phyloP scores from a whole-genome alignment of 2,113 vertebrate genomes.

The Macquaria australasica region DNA sequence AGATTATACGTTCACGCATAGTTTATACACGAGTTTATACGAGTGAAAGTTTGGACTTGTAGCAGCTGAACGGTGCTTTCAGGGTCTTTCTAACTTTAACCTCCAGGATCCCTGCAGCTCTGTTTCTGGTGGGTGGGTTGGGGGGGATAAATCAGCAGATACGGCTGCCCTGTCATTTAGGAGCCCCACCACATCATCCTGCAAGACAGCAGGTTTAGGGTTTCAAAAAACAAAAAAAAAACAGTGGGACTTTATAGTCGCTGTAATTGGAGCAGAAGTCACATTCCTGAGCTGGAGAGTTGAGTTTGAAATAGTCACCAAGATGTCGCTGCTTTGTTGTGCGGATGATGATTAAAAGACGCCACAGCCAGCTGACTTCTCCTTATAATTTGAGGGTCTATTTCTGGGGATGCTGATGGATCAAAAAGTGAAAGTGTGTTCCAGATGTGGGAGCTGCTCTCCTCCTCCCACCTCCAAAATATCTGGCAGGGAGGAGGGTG shows the following conservation, averaged over 20 bases:
- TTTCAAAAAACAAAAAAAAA: slow-evolving; percentile 22
- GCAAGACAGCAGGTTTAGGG: slow-evolving; percentile 10
- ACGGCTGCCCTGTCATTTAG: slow-evolving; percentile 57
- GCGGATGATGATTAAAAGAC: slow-evolving; percentile 63
- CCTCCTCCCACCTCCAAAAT: slow-evolving; percentile 35
- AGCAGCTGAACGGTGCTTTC: neutral
- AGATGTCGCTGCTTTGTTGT: slow-evolving; percentile 36
- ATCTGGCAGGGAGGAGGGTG: slow-evolving; percentile 30
- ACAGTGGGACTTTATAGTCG: slow-evolving; percentile 24
- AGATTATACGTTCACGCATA: slow-evolving; percentile 38
- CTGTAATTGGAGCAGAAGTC: slow-evolving; percentile 43
- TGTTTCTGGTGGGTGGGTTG: neutral
- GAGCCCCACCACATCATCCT: slow-evolving; percentile 24
- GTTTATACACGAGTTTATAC: slow-evolving; percentile 13
- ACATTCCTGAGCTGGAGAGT: slow-evolving; percentile 48
- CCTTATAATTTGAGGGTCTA: slow-evolving; percentile 73
- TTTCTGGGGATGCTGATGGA: slow-evolving; percentile 58
- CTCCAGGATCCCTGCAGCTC: slow-evolving; percentile 12
- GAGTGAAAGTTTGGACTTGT: slow-evolving; percentile 22
- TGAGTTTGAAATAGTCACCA: slow-evolving; percentile 29
- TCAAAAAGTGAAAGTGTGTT: slow-evolving; percentile 51
- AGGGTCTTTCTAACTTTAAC: neutral
- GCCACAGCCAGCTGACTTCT: slow-evolving; percentile 33
- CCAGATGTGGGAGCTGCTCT: slow-evolving; percentile 64
- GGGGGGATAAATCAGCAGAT: neutral